Evolutionary conservation across 2,888 invertebrate species (phyloP), one percentile per base, ranked within the genome.

Genomic region (Brenthis daphne): DNA sequence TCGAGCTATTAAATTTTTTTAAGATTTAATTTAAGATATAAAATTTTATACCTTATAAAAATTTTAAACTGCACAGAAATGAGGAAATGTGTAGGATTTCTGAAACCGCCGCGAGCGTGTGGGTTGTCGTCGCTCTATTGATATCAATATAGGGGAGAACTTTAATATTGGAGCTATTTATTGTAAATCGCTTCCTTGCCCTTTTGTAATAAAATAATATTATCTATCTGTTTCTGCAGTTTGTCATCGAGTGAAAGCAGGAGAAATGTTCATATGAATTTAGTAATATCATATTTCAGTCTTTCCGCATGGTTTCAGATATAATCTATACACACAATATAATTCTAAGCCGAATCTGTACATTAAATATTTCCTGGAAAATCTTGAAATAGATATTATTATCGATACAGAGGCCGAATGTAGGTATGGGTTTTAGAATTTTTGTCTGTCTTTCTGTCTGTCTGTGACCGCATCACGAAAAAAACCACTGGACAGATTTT

Each of bases 101-200:
- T 87, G 88, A 74, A 80, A 82, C 79, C 76, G 89, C 92, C 88
- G 79, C 82, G 81, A 90, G 90, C 89, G 83, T 80, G 81, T 82
- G 82, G 87, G 88, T 86, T 83, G 80, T 78, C 81, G 77, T 82
- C 82, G 82, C 81, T 84, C 88, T 89, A 91, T 90, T 87, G 88
- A 87, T 91, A 90, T 88, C 88, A 88, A 89, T 89, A 87, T 83
- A 82, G 85, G 89, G 89, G 89, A 90, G 87, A 85, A 85, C 85
- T 85, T 83, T 90, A 89, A 92, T 92, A 92, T 92, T 88, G 88
- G 85, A 89, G 88, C 89, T 92, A 90, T 91, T 90, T 90, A 90
- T 91, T 89, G 92, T 86, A 89, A 89, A 89, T 88, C 88, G 88
- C 82, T 90, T 86, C 85, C 85, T 83, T 84, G 82, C 83, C 84